Evolutionary conservation across 1,140 invertebrate species (phyloP).

Genomic region (Aphidius gifuensis): DNA sequence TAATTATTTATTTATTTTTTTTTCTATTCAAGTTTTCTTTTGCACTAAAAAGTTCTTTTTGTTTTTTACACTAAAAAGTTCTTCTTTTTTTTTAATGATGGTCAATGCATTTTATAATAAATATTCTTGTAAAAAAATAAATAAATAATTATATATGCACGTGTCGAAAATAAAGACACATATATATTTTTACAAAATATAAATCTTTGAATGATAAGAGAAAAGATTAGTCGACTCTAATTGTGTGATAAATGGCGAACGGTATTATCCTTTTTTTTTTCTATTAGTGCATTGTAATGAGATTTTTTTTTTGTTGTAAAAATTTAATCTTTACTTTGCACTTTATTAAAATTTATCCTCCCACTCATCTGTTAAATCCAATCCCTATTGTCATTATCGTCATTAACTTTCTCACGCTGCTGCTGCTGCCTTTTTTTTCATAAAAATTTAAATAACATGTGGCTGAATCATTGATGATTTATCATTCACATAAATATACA

Average conservation of each 20-base stretch:
- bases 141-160: too few species aligned
- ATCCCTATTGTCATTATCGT: constrained; percentile 2
- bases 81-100: too few species aligned
- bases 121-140: too few species aligned
- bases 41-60: too few species aligned
- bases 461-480: neutral
- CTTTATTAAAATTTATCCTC: too few species aligned
- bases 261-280: constrained; percentile 18
- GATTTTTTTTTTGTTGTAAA: too few species aligned
- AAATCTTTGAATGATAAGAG: constrained; percentile 23
- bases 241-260: constrained; percentile 36
- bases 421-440: too few species aligned
- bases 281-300: neutral
- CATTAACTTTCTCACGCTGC: constrained; percentile 1
- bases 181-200: constrained; percentile 12
- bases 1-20: neutral
- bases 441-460: neutral
- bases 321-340: too few species aligned
- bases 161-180: neutral
- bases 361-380: neutral
- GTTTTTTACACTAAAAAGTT: too few species aligned
- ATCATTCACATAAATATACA: too few species aligned
- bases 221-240: constrained; percentile 34
- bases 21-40: too few species aligned
- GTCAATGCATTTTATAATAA: too few species aligned